Evolutionary conservation across 2,888 invertebrate species (phyloP).

Genomic region (Drosophila cracens): DNA sequence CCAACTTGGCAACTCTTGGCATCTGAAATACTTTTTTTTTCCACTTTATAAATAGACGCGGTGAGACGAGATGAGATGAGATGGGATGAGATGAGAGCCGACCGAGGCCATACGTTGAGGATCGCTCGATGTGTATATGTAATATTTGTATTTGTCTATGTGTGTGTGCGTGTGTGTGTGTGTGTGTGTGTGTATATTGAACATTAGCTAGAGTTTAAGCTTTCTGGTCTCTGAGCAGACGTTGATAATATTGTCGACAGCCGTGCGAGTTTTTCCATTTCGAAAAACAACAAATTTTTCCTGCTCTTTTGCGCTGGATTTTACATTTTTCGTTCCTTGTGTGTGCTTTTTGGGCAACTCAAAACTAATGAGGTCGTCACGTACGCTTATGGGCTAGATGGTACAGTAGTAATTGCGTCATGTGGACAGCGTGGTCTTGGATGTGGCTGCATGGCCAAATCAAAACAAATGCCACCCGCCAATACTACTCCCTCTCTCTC

Average conservation of each 20-base stretch:
- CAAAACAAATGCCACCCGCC: slow-evolving; percentile 1
- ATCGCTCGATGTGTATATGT: slow-evolving; percentile 35
- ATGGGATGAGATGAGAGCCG: slow-evolving; percentile 20
- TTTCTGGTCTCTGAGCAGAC: slow-evolving; percentile 47
- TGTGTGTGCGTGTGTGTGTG: slow-evolving; percentile 4
- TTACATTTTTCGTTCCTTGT: background rate
- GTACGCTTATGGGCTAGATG: slow-evolving; percentile 46
- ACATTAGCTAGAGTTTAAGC: slow-evolving; percentile 48
- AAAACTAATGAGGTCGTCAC: slow-evolving; percentile 73
- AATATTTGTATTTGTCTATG: background rate
- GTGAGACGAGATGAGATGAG: slow-evolving; percentile 30
- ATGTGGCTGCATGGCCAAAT: slow-evolving; percentile 29
- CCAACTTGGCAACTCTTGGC: slow-evolving; percentile 68
- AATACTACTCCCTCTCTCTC: background rate
- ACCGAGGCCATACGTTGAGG: slow-evolving; percentile 22
- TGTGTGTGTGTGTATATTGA: slow-evolving; percentile 2
- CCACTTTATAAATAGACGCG: slow-evolving; percentile 75
- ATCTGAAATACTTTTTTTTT: slow-evolving; percentile 54
- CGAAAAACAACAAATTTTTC: slow-evolving; percentile 4
- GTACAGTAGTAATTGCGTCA: slow-evolving; percentile 57
- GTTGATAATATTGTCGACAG: slow-evolving; percentile 11
- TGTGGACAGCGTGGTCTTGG: slow-evolving; percentile 29
- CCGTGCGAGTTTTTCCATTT: slow-evolving; percentile 31
- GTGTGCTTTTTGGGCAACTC: slow-evolving; percentile 51
- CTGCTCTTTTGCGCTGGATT: slow-evolving; percentile 1